Percentiles rank a stretch among this genome's conserved stretches.
phyloP scores from a whole-genome alignment of 1,140 invertebrate genomes.

The Tetragnatha versicolor region DNA sequence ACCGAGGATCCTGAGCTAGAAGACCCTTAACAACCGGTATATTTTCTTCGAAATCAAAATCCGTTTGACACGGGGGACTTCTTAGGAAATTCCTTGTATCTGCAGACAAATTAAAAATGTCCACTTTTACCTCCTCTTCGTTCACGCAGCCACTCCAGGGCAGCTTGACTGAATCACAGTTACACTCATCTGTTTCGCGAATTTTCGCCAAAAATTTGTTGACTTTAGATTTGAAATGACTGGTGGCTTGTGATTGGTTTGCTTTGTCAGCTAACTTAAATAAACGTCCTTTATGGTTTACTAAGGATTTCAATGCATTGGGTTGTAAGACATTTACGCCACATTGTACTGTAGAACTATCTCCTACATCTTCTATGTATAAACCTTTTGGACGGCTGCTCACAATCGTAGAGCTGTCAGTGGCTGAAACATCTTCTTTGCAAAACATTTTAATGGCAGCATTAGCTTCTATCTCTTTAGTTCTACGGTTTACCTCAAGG shows the following conservation, averaged over 20 bases:
- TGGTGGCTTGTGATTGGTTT: neutral
- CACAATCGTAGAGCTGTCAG: no score
- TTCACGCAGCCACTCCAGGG: neutral
- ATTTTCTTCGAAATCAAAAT: neutral
- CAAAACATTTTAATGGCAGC: no score
- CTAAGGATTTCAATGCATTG: no score
- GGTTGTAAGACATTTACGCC: no score
- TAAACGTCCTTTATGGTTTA: no score
- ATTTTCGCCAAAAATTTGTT: neutral
- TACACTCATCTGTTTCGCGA: neutral
- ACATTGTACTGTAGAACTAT: no score
- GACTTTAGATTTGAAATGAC: no score
- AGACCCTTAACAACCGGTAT: neutral
- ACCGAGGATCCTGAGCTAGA: neutral
- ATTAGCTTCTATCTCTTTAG: no score
- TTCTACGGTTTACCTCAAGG: no score
- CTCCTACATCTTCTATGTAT: no score
- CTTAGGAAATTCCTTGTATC: neutral
- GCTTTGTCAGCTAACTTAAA: neutral
- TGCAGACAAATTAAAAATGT: neutral
- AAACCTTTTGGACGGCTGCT: no score
- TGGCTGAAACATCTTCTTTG: no score
- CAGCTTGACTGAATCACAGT: neutral
- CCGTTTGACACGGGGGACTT: neutral
- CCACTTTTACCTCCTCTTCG: neutral